Evolutionary conservation across 2,888 invertebrate species (phyloP).

Genomic region (Drosophila kanekoi): DNA sequence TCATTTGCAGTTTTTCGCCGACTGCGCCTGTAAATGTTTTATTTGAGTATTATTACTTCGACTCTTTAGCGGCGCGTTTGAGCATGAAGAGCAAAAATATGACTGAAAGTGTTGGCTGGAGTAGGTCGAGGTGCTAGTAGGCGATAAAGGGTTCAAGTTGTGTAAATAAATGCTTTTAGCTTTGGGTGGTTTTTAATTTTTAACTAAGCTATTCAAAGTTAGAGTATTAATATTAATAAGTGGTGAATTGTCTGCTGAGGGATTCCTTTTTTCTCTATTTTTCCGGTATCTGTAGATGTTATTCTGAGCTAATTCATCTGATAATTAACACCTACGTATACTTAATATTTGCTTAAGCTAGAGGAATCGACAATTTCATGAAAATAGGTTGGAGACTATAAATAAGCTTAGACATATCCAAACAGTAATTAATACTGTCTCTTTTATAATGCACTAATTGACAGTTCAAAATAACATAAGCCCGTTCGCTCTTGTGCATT

Average conservation of each 20-base stretch:
- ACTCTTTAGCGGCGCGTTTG: slow-evolving; percentile 65
- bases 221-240: slow-evolving; percentile 3
- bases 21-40: slow-evolving; percentile 77
- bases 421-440: no score
- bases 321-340: no score
- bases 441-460: background rate
- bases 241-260: background rate
- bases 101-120: slow-evolving; percentile 13
- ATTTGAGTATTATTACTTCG: slow-evolving; percentile 78
- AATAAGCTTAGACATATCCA: background rate
- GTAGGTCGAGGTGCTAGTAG: background rate
- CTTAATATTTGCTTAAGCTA: no score
- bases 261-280: no score
- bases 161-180: slow-evolving; percentile 32
- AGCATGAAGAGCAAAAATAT: slow-evolving; percentile 32
- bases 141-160: slow-evolving; percentile 11
- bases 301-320: no score
- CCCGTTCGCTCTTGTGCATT: slow-evolving; percentile 4
- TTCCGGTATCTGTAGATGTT: no score
- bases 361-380: no score
- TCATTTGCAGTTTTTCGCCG: slow-evolving; percentile 76
- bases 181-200: slow-evolving; percentile 7
- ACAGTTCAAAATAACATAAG: slow-evolving; percentile 2
- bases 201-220: slow-evolving; percentile 27
- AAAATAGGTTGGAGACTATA: background rate